A percentile compares a stretch with the other conserved stretches of the same genome.
These are phyloP conservation scores for Habropoda laboriosa DNA, from an alignment of 1,140 invertebrate genomes.

Conservation along the genomic window DNA sequence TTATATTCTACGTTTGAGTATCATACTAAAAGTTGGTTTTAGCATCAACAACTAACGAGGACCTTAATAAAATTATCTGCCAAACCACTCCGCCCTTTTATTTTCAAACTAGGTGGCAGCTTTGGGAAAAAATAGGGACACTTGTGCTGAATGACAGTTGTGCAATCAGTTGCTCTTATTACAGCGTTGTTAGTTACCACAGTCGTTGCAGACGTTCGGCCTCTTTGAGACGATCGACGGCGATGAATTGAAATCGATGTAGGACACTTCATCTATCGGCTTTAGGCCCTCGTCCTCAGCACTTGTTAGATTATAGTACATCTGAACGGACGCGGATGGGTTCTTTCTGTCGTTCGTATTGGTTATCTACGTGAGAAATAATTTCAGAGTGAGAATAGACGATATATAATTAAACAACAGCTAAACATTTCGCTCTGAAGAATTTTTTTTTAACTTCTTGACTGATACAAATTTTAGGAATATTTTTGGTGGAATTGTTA, in stretches of 20 bases:
- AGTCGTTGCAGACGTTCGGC: constrained; percentile 73
- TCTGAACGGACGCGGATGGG: constrained; percentile 60
- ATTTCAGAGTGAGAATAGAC: no score
- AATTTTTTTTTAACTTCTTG: no score
- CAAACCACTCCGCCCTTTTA: no score
- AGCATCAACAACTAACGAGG: no score
- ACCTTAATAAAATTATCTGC: no score
- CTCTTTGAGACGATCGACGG: constrained; percentile 57
- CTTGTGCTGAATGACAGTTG: constrained; percentile 1
- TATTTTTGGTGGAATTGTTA: no score
- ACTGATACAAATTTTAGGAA: no score
- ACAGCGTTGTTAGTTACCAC: constrained; percentile 70
- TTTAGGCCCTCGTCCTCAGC: constrained; percentile 39
- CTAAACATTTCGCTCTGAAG: no score
- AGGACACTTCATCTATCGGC: constrained; percentile 66
- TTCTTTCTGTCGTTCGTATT: constrained; percentile 54
- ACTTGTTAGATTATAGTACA: constrained; percentile 68
- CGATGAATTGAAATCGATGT: constrained; percentile 69
- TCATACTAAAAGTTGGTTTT: no score
- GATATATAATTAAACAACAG: no score
- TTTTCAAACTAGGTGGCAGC: neutral
- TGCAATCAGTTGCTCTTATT: neutral
- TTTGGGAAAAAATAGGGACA: neutral
- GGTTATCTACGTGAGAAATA: constrained; percentile 47
- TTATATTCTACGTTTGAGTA: no score